Percentiles rank a stretch among this genome's conserved stretches.
These are phyloP conservation scores for Adelosebastes latens DNA, from an alignment of 2,797 vertebrate species.

Conservation along the genomic window DNA sequence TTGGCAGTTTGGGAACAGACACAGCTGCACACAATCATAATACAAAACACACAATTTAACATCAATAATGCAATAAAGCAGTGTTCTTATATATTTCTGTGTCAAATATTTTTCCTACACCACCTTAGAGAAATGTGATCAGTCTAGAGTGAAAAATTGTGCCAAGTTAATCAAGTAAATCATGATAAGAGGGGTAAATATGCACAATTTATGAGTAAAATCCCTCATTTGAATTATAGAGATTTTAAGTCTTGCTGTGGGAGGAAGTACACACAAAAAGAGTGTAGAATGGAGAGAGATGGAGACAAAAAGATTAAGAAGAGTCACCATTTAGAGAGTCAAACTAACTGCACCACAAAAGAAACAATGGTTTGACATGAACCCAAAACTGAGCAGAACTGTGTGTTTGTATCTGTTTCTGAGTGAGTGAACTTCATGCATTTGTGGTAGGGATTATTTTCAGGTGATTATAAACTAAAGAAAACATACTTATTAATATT, in stretches of 20 bases:
- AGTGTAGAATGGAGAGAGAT: no score
- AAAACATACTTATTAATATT: no score
- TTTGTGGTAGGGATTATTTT: neutral
- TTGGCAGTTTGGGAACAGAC: slow-evolving; percentile 1
- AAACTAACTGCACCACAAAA: neutral
- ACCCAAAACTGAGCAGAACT: neutral
- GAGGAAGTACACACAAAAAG: neutral
- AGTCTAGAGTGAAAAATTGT: neutral
- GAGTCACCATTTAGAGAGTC: neutral
- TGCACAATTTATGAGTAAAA: neutral
- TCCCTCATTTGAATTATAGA: neutral
- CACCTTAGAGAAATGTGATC: neutral
- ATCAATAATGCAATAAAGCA: neutral
- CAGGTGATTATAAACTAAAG: no score
- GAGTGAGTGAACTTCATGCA: neutral
- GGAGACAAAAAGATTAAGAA: neutral
- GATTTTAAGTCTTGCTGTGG: neutral
- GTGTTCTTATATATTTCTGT: neutral
- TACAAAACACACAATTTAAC: neutral
- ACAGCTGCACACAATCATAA: neutral
- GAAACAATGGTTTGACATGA: neutral
- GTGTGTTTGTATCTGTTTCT: neutral
- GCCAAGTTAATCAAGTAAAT: neutral
- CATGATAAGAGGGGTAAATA: neutral
- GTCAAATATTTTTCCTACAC: neutral